Base-by-base conservation (phyloP, 2,888 invertebrate species). In the Troides helena region DNA sequence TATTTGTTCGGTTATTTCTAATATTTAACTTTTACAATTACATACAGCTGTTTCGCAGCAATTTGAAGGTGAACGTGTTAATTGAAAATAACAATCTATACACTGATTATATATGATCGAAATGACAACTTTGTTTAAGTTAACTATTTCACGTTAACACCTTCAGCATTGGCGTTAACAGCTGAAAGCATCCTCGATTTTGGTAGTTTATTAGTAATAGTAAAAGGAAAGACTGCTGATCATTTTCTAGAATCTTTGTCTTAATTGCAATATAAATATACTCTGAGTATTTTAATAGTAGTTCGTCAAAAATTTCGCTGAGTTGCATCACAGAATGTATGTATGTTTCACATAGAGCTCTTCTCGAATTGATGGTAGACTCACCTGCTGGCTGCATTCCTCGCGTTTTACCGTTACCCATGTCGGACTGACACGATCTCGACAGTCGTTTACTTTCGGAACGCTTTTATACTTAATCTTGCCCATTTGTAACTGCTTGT, bases 371-470 rank as follows among this genome's bases (percentile, higher is more conserved):
- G 67, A 65, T 70, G 70, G 67, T 70, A 61, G 67, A 65, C 61
- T 70, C 70, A 64, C 61, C 67, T 70, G 70, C 57, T 57, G 63
- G 21, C 63, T 67, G 70, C 70, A 70, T 70, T 70, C 70, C 70
- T 60, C 67, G 43, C 18, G 50, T 46, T 61, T 46, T 70, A 70
- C 70, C 70, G 70, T 70, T 70, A 70, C 30, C 61, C 57, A 46
- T 58, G 57, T 64, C 61, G 61, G 53, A 23, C 58, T 63, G 66
- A 56, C 61, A 30, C 50, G 62, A 53, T 70, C 64, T 64, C 56
- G 21, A 66, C 70, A 67, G 59, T 70, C 61, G 67, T 67, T 60
- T 46, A 59, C 63, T 70, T 67, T 67, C 53, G 63, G 67, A 63
- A 56, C 53, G 58, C 25, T 66, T 63, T 67, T 63, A 70, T 67